A percentile compares a stretch with the other conserved stretches of the same genome.
phyloP scores from a whole-genome alignment of 2,888 invertebrate species.

The Ophion obscuratus region DNA sequence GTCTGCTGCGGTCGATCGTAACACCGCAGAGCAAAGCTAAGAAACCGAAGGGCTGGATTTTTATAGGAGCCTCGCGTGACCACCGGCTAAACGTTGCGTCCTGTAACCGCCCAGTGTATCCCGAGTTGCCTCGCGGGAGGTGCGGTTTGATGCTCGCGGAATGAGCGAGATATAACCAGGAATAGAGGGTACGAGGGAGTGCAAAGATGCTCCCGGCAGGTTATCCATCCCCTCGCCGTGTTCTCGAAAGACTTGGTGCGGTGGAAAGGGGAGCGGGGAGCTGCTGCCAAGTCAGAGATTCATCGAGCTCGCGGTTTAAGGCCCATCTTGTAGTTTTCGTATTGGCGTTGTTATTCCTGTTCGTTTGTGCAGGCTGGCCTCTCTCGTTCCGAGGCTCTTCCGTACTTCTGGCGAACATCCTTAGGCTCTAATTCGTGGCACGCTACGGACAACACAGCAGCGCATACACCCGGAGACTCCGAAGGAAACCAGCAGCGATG shows the following conservation, averaged over 20 bases:
- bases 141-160: conserved; percentile 27
- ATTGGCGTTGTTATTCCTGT: conserved; percentile 39
- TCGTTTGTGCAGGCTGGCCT: conserved; percentile 18
- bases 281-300: conserved; percentile 29
- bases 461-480: conserved; percentile 25
- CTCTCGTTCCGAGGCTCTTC: conserved; percentile 51
- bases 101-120: conserved; percentile 72
- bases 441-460: conserved; percentile 30
- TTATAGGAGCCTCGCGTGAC: conserved; percentile 81
- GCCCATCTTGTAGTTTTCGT: conserved; percentile 29
- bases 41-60: conserved; percentile 73
- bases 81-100: conserved; percentile 79
- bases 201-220: conserved; percentile 20
- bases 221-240: background rate
- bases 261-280: too few relatives aligned
- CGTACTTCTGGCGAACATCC: conserved; percentile 63
- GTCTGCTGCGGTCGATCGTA: conserved; percentile 30
- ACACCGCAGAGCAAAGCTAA: conserved; percentile 24
- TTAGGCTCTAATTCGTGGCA: conserved; percentile 59
- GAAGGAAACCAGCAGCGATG: conserved; percentile 5
- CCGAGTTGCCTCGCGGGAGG: conserved; percentile 31
- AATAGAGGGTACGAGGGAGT: background rate
- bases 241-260: too few relatives aligned
- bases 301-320: conserved; percentile 28
- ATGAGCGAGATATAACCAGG: conserved; percentile 6